phyloP scores from a whole-genome alignment of 1,140 invertebrate species.

The Panagrolaimus sp. region DNA sequence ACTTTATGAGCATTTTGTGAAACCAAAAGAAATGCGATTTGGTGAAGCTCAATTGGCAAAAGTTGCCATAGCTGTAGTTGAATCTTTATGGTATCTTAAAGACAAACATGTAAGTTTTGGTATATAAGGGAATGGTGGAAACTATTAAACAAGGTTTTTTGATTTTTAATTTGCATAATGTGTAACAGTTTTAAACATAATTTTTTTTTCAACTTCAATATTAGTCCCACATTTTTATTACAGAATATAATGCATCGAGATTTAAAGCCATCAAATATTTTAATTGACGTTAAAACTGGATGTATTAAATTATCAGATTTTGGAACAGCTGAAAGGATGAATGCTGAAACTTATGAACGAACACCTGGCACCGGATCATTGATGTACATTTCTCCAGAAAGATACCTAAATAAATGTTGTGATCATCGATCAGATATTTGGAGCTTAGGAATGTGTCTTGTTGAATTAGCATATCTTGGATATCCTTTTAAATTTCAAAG shows the following conservation, averaged over 20 bases:
- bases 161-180: no score
- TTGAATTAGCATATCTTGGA: slow-evolving; percentile 47
- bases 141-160: no score
- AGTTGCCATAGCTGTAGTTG: slow-evolving; percentile 91
- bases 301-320: slow-evolving; percentile 98
- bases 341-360: slow-evolving; percentile 91
- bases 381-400: slow-evolving; percentile 80
- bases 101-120: slow-evolving; percentile 68
- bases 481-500: slow-evolving; percentile 34
- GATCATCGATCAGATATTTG: slow-evolving; percentile 92
- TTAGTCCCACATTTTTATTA: background rate
- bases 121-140: no score
- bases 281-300: slow-evolving; percentile 63
- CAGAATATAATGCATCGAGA: slow-evolving; percentile 93
- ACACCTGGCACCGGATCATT: slow-evolving; percentile 88
- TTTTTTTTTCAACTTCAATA: background rate
- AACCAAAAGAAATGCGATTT: slow-evolving; percentile 72
- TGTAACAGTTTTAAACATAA: no score
- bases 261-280: slow-evolving; percentile 73
- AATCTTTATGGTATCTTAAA: slow-evolving; percentile 90
- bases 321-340: slow-evolving; percentile 91
- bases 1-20: slow-evolving; percentile 67
- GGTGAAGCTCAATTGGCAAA: slow-evolving; percentile 92
- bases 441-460: slow-evolving; percentile 84
- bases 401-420: no score